Base-by-base conservation (phyloP, 2,888 invertebrate species). In the Pseudeuparius sepicola region DNA sequence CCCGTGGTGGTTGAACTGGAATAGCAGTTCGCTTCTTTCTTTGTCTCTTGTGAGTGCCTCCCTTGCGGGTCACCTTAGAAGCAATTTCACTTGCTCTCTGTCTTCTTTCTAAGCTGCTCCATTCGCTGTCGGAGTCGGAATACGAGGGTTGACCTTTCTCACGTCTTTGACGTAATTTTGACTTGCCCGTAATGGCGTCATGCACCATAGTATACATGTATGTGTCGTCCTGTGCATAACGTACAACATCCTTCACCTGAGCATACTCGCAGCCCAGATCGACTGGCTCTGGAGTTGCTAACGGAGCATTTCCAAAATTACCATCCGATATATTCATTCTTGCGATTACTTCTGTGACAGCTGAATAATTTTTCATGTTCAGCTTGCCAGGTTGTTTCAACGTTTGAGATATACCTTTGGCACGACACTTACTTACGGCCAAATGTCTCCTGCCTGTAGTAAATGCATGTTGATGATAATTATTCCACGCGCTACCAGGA, bases 111-210 rank as follows among this genome's bases (percentile, higher is more conserved):
- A 62, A 48, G 42, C 84, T 83, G 48, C 84, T 85, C 57, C 80
- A 84, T 46, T 90, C 90, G 49, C 87, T 88, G 61, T 92, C 90
- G 4, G 90, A 88, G 61, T 92, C 90, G 37, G 86, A 86, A 61
- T 84, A 84, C 36, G 81, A 71, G 50, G 72, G 73, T 51, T 73
- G 70, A 32, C 73, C 75, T 55, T 76, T 76, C 51, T 75, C 75
- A 43, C 75, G 64, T 46, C 75, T 65, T 45, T 75, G 74, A 45
- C 75, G 61, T 35, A 71, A 48, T 51, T 73, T 71, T 11, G 70
- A 62, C 56, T 73, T 75, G 44, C 71, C 71, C 30, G 44, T 50
- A 14, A 52, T 37, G n/a, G 52, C 50, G 23, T 52, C 52, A 13
- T 52, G 52, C 14, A 52, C 78, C 46, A 73, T 63, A 31, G 77